Conservation (phyloP, 2,797 vertebrate species). For the Cuculus canorus region DNA sequence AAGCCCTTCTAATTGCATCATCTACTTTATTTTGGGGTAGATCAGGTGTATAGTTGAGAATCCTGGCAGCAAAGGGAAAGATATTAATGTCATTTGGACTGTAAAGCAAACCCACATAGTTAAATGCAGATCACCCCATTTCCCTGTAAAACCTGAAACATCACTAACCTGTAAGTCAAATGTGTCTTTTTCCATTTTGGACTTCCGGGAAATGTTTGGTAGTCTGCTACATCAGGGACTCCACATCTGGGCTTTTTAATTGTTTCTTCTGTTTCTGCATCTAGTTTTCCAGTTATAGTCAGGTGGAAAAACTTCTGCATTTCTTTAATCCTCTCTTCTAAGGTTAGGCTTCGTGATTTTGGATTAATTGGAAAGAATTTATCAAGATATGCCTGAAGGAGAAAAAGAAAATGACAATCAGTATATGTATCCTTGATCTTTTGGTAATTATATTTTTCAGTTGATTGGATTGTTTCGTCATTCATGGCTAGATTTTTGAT, state of each 20-base stretch:
- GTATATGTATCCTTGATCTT: not conserved
- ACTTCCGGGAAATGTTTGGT: slow-evolving; percentile 19
- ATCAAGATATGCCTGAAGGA: slow-evolving; percentile 77
- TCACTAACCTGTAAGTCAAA: slow-evolving; percentile 83
- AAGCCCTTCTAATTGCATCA: slow-evolving; percentile 67
- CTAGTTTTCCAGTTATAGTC: slow-evolving; percentile 79
- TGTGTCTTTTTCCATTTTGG: slow-evolving; percentile 77
- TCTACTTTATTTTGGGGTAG: slow-evolving; percentile 35
- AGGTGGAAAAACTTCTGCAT: slow-evolving; percentile 87
- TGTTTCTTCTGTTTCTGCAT: slow-evolving; percentile 54
- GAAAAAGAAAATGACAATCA: not conserved
- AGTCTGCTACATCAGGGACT: slow-evolving; percentile 76
- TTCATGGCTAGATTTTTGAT: not conserved
- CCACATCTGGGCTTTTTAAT: slow-evolving; percentile 84
- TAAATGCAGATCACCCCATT: not conserved
- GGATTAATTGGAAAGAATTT: slow-evolving; percentile 72
- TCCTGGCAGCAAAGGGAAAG: slow-evolving; percentile 57
- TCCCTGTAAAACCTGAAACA: not conserved
- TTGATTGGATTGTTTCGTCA: not conserved
- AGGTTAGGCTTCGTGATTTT: not conserved
- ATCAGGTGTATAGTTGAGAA: slow-evolving; percentile 72
- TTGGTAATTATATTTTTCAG: not conserved
- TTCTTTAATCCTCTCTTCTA: slow-evolving; percentile 75
- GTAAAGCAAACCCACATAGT: not conserved
- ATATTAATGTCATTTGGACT: not conserved